These are phyloP conservation scores for Microvelia longipes DNA, from an alignment of 1,140 invertebrate genomes.

Conservation along the genomic window DNA sequence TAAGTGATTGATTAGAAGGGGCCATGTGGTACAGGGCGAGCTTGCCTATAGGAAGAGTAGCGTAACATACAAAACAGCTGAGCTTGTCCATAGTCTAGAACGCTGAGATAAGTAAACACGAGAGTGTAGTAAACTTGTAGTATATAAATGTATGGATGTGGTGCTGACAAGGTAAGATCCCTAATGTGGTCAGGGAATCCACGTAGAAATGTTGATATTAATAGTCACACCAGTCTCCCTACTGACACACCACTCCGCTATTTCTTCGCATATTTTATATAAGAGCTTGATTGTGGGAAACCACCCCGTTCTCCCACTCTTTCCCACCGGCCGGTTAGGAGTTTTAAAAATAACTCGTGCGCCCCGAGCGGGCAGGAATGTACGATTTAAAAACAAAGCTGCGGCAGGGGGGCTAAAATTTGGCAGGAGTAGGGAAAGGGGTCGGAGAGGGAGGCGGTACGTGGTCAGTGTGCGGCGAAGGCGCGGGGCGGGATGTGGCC, in stretches of 20 bases:
- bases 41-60: too few relatives aligned
- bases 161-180: neutral
- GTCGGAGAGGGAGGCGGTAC: neutral
- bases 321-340: conserved; percentile 1
- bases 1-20: too few relatives aligned
- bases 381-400: conserved; percentile 16
- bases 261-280: neutral
- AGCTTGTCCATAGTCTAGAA: too few relatives aligned
- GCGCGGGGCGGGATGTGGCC: conserved; percentile 7
- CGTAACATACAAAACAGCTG: too few relatives aligned
- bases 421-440: conserved; percentile 5
- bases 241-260: neutral
- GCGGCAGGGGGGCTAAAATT: conserved; percentile 7
- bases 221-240: neutral
- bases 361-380: conserved; percentile 8
- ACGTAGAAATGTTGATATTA: neutral
- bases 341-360: conserved; percentile 8
- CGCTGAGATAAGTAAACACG: too few relatives aligned
- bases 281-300: conserved; percentile 4
- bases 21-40: too few relatives aligned
- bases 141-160: too few relatives aligned
- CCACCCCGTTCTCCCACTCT: conserved; percentile 2
- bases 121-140: too few relatives aligned
- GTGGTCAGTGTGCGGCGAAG: conserved; percentile 2
- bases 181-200: neutral